Base-by-base conservation (phyloP, 2,113 vertebrate genomes). In the Sula dactylatra region DNA sequence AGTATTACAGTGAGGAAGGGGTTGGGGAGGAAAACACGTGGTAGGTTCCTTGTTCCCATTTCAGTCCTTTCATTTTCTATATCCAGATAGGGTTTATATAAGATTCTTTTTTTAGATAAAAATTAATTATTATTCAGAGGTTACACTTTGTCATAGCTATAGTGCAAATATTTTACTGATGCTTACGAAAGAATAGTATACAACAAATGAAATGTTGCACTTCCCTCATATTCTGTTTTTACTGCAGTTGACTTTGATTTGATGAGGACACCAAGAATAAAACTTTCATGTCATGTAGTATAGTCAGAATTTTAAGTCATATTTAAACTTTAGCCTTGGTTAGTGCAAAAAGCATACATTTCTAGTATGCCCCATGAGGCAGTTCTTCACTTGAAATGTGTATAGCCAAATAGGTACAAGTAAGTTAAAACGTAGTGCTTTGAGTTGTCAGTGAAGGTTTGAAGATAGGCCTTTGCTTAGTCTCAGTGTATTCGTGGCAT, bases 1-100 rank as follows among this genome's bases (percentile, higher is more conserved):
- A 99, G 99, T 98, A 86, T 95, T 69, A 34, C 54, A 55, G 10
- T 67, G 40, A 82, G n/a, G 17, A 94, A 70, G 17, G 34, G 80
- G 32, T 82, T 25, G 59, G 45, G 47, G 32, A 77, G 21, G 52
- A 59, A 86, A 73, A 67, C 7, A 6, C 20, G 12, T n/a, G 44
- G 32, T 85, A 76, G 11, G 18, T 82, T 42, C 34, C 9, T 71
- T 81, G 20, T 50, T 65, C 17, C 7, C 7, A 6, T 10, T 71
- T 76, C 19, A 62, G 6, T 50, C 31, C 20, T 89, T 76, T 25
- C 1, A 13, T 62, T 81, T 87, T 56, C 32, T 38, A 8, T 78
- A 66, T 62, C 13, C 40, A 87, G 44, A n/a, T 6, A 31, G 14
- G 11, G 2, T 84, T 80, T 77, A 47, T 19, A 1, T 42, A 55